These are phyloP conservation scores for Chromobotia macracanthus DNA, from an alignment of 2,797 vertebrate genomes.

Conservation along the genomic window DNA sequence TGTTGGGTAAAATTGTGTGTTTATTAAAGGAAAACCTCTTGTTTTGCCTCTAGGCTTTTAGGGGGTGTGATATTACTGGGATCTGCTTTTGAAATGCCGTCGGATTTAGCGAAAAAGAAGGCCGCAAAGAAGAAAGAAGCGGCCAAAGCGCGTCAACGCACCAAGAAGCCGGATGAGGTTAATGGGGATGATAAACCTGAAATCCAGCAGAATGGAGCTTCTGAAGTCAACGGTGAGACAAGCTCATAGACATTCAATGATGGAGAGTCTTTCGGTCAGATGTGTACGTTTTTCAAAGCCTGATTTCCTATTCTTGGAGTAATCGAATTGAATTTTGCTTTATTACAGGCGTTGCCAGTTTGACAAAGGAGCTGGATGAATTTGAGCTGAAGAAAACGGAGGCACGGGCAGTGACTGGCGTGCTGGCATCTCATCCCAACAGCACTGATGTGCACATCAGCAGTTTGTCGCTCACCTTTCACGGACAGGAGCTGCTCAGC, in stretches of 20 bases:
- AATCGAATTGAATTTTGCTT: background rate
- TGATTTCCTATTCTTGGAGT: background rate
- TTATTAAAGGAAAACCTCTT: background rate
- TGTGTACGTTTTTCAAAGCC: too few relatives aligned
- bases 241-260: background rate
- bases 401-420: constrained; percentile 92
- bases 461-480: constrained; percentile 95
- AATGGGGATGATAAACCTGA: constrained; percentile 80
- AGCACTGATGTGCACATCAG: constrained; percentile 97
- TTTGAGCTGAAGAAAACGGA: constrained; percentile 93
- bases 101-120: constrained; percentile 96
- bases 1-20: too few relatives aligned
- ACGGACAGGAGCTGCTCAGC: constrained; percentile 92
- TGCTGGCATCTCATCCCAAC: constrained; percentile 95
- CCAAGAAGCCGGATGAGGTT: constrained; percentile 82
- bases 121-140: constrained; percentile 98
- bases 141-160: constrained; percentile 87
- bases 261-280: too few relatives aligned
- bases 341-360: constrained; percentile 77
- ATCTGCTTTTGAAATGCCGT: constrained; percentile 81
- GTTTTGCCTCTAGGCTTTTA: constrained; percentile 1
- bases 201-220: constrained; percentile 74
- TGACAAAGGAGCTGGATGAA: constrained; percentile 91
- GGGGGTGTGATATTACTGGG: constrained; percentile 2
- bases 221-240: constrained; percentile 79